A percentile compares a stretch with the other conserved stretches of the same genome.
phyloP scores from a whole-genome alignment of 2,888 invertebrate species.

The Zelleria hepariella region DNA sequence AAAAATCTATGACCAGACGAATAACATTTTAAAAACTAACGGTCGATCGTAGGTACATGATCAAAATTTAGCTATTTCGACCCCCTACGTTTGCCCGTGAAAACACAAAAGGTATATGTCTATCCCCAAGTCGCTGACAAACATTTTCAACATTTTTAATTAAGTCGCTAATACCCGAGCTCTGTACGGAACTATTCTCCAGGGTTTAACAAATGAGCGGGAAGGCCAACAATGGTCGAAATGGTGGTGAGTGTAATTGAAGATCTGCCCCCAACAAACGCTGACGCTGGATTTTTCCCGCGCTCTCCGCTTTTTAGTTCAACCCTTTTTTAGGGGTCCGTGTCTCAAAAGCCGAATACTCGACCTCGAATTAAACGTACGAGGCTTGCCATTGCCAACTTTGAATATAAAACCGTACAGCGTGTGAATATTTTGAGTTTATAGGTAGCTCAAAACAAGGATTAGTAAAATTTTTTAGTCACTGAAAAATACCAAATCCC shows the following conservation, averaged over 20 bases:
- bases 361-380: too few relatives aligned
- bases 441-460: too few relatives aligned
- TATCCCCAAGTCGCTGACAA: neutral
- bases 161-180: neutral
- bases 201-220: neutral
- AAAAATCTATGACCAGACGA: too few relatives aligned
- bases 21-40: too few relatives aligned
- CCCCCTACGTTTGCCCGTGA: too few relatives aligned
- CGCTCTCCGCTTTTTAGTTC: neutral
- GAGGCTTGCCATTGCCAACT: neutral
- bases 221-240: neutral
- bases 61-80: too few relatives aligned
- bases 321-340: neutral
- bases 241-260: neutral
- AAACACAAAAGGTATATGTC: too few relatives aligned
- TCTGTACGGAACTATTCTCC: neutral
- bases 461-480: too few relatives aligned
- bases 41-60: too few relatives aligned
- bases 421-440: too few relatives aligned
- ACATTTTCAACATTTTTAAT: neutral
- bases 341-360: too few relatives aligned
- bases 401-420: neutral
- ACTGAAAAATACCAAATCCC: too few relatives aligned
- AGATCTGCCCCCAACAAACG: neutral
- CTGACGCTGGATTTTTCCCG: neutral